phyloP scores from a whole-genome alignment of 2,888 invertebrate species.

The Pocota personata region DNA sequence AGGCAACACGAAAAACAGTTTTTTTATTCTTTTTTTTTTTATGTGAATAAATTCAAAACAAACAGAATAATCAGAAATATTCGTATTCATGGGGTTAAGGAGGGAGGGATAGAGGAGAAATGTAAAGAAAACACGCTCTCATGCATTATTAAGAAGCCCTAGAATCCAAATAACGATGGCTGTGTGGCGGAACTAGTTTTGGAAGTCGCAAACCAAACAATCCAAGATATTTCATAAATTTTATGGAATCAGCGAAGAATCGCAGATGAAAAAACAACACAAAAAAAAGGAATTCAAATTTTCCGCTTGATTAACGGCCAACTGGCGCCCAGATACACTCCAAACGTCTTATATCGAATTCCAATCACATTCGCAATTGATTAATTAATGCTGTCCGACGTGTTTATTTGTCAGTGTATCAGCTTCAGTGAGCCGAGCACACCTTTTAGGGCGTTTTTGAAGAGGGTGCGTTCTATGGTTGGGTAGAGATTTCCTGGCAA shows the following conservation, averaged over 20 bases:
- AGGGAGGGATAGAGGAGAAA: not conserved
- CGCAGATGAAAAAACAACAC: conserved; percentile 7
- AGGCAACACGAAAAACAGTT: conserved; percentile 9
- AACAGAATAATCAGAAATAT: conserved; percentile 20
- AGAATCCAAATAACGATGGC: conserved; percentile 19
- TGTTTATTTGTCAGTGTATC: conserved; percentile 57
- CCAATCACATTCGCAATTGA: conserved; percentile 65
- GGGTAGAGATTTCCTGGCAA: conserved; percentile 36
- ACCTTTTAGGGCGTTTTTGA: conserved; percentile 59
- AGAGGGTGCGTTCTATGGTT: conserved; percentile 58
- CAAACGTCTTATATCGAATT: conserved; percentile 57
- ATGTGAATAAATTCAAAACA: conserved; percentile 44
- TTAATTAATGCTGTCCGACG: conserved; percentile 68
- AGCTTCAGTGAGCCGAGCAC: conserved; percentile 51
- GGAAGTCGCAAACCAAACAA: conserved; percentile 9
- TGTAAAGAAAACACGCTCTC: conserved; percentile 25
- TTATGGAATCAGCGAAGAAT: conserved; percentile 40
- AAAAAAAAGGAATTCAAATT: conserved; percentile 58
- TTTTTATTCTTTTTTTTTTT: not conserved
- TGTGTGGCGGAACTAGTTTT: conserved; percentile 51
- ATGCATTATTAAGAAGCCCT: conserved; percentile 62
- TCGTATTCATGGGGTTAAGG: not conserved
- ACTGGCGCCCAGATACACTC: conserved; percentile 65
- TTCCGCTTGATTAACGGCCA: conserved; percentile 66
- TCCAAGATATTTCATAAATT: conserved; percentile 14